phyloP scores from a whole-genome alignment of 2,113 vertebrate genomes.

The Carollia perspicillata region DNA sequence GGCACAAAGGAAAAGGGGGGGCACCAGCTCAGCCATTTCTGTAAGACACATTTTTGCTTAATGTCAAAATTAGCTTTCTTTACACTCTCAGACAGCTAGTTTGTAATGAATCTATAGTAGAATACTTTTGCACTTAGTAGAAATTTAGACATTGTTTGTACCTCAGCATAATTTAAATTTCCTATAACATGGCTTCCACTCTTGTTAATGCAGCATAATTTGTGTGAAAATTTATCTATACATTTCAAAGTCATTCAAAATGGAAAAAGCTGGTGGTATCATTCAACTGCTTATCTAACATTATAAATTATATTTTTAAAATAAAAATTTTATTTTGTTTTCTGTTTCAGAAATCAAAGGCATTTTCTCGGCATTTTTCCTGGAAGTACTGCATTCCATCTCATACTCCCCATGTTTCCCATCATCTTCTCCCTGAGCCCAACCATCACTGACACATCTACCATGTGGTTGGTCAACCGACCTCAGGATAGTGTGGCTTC shows the following conservation, averaged over 20 bases:
- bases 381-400: not conserved
- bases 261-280: not conserved
- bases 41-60: not conserved
- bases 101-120: not conserved
- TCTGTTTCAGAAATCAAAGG: not conserved
- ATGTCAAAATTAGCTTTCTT: not conserved
- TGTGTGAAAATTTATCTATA: not conserved
- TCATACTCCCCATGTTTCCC: not conserved
- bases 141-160: not conserved
- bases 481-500: not conserved
- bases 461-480: not conserved
- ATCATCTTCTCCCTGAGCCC: not conserved
- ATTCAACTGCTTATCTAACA: not conserved
- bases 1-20: not conserved
- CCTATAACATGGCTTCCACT: not conserved
- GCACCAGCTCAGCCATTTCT: not conserved
- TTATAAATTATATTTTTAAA: conserved; percentile 3
- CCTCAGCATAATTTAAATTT: not conserved
- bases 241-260: not conserved
- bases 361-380: not conserved
- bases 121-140: not conserved
- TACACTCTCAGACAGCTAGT: not conserved
- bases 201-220: not conserved
- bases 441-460: not conserved
- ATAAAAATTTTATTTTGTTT: not conserved